Percentiles rank a stretch among this genome's conserved stretches.
These are phyloP conservation scores for Apodemia mormo DNA, from an alignment of 2,888 invertebrate species.

Conservation along the genomic window DNA sequence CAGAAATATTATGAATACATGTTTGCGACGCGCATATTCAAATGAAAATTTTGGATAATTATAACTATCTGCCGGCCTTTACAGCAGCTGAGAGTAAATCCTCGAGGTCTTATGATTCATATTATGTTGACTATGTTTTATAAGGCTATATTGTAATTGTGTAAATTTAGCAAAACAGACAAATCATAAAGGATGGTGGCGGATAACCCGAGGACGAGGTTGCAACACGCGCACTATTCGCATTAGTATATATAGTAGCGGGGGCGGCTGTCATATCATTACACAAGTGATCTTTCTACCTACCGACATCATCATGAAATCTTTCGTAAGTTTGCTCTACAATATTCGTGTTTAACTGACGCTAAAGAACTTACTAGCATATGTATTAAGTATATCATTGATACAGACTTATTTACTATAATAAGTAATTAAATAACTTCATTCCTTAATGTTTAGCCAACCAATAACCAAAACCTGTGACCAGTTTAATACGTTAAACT, in stretches of 20 bases:
- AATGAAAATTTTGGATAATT: no score
- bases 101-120: no score
- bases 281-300: not conserved
- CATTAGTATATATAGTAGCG: constrained; percentile 25
- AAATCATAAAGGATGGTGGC: not conserved
- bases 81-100: no score
- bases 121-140: not conserved
- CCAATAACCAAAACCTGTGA: no score
- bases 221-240: constrained; percentile 19
- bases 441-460: no score
- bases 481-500: no score
- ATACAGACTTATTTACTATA: no score
- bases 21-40: no score
- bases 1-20: no score
- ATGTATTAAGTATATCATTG: no score
- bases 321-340: constrained; percentile 40
- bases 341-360: not conserved
- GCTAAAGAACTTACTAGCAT: not conserved
- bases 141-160: not conserved
- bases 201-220: constrained; percentile 24
- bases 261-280: constrained; percentile 20
- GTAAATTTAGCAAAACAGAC: not conserved
- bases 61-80: no score
- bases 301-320: constrained; percentile 32
- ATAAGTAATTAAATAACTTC: no score